Base-by-base conservation (phyloP, 2,113 vertebrate species). In the Camelus bactrianus region DNA sequence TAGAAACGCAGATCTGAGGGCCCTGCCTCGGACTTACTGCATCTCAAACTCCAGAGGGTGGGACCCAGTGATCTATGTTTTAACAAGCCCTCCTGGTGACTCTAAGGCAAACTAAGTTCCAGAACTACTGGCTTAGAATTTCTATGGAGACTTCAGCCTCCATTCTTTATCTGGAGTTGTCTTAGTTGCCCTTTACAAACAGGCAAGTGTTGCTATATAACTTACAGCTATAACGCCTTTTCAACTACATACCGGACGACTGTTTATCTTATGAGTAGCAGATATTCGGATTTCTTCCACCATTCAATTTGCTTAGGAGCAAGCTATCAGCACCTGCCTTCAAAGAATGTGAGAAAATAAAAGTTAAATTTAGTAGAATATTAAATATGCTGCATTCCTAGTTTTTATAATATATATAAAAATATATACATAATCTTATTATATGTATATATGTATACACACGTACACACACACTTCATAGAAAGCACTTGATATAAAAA, bases 351-450 rank as follows among this genome's bases (percentile, higher is more conserved):
- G n/a, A 95, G 17, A 60, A 94, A 92, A 80, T 19, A 42, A 90
- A 96, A 96, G 92, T 62, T 79, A 83, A 77, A 89, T 91, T 76
- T 91, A 80, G 8, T 48, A 83, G 24, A n/a, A 90, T 85, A 62
- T 19, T 80, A 79, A 67, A 64, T 85, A 70, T 20, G 22, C 28
- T 70, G n/a, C 32, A 73, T 12, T 60, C 10, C 16, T 50, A 69
- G 11, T 13, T 76, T 83, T 32, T 92, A 42, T 32, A 75, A 50
- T 60, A 67, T 62, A 46, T 52, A 42, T 42, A 42, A 42, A 42
- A 42, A 42, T 42, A 42, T 42, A 42, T 42, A 5, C 38, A 42
- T 42, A 42, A 42, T 42, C 38, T 30, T 91, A 48, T 30, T 64
- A 76, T 54, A 82, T 56, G 24, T 50, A 3, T 46, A 20, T 32